These are phyloP conservation scores for Patella caerulea DNA, from an alignment of 2,888 invertebrate species.

Conservation along the genomic window DNA sequence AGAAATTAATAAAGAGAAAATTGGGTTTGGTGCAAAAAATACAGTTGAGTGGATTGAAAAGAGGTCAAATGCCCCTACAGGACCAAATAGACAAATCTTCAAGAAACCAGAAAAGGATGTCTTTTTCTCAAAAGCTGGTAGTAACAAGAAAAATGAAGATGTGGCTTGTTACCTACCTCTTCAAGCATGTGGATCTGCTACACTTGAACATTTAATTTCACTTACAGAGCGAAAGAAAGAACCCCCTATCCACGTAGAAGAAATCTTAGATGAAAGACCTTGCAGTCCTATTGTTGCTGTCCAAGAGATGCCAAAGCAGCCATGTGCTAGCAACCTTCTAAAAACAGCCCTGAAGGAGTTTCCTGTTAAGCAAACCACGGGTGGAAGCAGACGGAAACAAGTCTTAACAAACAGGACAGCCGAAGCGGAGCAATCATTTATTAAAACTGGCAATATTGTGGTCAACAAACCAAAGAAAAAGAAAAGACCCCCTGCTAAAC, in stretches of 20 bases:
- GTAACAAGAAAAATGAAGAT: neutral
- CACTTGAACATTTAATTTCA: constrained; percentile 2
- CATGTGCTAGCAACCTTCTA: neutral
- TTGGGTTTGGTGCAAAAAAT: neutral
- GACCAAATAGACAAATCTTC: neutral
- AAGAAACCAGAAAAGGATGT: neutral
- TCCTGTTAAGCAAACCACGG: neutral
- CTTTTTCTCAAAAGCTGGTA: neutral
- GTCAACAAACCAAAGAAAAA: neutral
- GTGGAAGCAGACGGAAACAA: neutral
- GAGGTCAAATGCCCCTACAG: neutral
- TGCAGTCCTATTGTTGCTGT: neutral
- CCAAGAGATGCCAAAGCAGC: neutral
- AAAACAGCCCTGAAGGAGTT: neutral
- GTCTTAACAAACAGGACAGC: neutral
- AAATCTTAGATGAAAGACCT: neutral
- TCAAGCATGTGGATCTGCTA: neutral
- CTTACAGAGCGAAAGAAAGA: neutral
- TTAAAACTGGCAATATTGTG: neutral
- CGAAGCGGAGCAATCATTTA: neutral
- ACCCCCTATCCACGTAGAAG: neutral
- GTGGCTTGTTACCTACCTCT: neutral
- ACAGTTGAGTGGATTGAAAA: neutral
- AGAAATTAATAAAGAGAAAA: neutral
- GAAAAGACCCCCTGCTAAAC: neutral